phyloP scores from a whole-genome alignment of 2,113 vertebrate species.

The Eurystomus gularis region DNA sequence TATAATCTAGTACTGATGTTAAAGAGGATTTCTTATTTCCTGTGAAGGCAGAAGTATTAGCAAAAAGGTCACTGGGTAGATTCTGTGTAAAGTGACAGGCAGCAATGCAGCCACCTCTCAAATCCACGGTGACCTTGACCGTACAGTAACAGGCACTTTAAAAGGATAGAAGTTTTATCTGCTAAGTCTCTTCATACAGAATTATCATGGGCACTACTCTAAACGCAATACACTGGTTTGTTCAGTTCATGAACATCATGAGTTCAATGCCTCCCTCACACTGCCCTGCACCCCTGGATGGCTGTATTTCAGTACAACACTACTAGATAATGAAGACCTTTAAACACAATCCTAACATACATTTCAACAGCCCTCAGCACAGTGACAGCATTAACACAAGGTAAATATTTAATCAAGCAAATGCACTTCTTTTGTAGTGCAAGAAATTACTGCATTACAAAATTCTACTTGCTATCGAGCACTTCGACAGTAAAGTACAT shows the following conservation, averaged over 20 bases:
- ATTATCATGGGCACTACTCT: background rate
- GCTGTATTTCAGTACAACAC: background rate
- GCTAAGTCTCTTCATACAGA: background rate
- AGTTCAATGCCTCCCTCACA: background rate
- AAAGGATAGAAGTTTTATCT: background rate
- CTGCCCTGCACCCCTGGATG: background rate
- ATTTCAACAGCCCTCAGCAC: background rate
- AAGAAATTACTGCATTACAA: background rate
- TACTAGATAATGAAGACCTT: background rate
- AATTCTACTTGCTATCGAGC: background rate
- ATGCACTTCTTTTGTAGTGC: background rate
- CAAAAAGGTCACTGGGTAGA: background rate
- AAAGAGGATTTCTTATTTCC: background rate
- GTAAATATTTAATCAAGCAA: background rate
- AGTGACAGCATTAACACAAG: background rate
- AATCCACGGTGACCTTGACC: background rate
- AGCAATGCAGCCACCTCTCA: background rate
- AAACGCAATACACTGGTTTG: background rate
- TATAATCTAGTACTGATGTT: background rate
- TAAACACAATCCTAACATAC: background rate
- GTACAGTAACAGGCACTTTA: background rate
- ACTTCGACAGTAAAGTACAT: background rate
- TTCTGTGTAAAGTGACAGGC: background rate
- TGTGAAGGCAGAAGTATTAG: background rate
- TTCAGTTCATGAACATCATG: background rate